These are phyloP conservation scores for Serrognathus titanus DNA, from an alignment of 2,888 invertebrate species.

Conservation along the genomic window DNA sequence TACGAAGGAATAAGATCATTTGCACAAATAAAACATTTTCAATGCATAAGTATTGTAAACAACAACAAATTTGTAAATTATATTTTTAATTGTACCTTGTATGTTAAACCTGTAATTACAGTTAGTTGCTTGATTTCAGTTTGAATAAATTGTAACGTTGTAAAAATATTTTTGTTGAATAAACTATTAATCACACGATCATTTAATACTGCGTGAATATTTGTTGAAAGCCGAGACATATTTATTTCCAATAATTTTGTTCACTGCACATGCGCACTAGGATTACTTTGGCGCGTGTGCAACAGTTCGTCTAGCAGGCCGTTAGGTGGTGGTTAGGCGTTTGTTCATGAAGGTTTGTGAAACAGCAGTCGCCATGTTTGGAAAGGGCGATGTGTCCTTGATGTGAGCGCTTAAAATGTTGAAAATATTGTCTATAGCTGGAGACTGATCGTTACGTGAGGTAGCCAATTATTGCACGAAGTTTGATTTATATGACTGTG, in stretches of 20 bases:
- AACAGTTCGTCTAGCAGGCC: conserved; percentile 29
- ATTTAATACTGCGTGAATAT: conserved; percentile 44
- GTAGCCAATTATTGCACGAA: conserved; percentile 52
- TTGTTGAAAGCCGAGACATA: conserved; percentile 30
- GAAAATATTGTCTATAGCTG: conserved; percentile 52
- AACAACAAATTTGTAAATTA: conserved; percentile 6
- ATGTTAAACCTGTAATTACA: conserved; percentile 39
- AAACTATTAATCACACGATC: conserved; percentile 50
- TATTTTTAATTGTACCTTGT: conserved; percentile 23
- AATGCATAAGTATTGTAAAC: too few species aligned
- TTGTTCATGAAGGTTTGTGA: conserved; percentile 37
- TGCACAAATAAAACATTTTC: too few species aligned
- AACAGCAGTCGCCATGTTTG: conserved; percentile 55
- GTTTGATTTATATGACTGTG: conserved; percentile 47
- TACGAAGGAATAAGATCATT: conserved; percentile 27
- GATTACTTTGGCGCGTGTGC: conserved; percentile 28
- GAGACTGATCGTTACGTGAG: conserved; percentile 54
- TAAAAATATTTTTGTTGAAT: conserved; percentile 53
- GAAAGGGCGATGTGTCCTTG: conserved; percentile 49
- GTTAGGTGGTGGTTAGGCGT: conserved; percentile 27
- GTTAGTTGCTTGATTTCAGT: conserved; percentile 56
- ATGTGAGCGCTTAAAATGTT: conserved; percentile 50
- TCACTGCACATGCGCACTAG: conserved; percentile 21
- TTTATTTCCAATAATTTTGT: too few species aligned
- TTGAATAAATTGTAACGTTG: conserved; percentile 57